A percentile compares a stretch with the other conserved stretches of the same genome.
Conservation (phyloP, 2,113 vertebrate genomes). For the Pangasianodon gigas region DNA sequence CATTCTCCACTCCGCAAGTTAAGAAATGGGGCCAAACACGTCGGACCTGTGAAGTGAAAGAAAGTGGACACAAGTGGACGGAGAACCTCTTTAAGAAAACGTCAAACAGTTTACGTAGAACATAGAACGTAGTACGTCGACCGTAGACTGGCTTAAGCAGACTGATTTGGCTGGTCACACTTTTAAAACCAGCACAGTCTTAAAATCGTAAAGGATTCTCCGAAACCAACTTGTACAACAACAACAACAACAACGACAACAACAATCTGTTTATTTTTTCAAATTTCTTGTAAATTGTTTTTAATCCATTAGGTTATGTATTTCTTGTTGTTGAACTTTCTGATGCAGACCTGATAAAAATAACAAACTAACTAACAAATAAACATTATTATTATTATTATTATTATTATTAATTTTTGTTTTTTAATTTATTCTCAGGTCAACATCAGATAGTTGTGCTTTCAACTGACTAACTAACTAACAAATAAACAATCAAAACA, state of each 20-base stretch:
- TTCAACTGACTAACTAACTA: too few species aligned
- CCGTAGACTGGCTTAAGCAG: background rate
- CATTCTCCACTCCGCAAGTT: conserved; percentile 68
- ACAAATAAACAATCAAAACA: too few species aligned
- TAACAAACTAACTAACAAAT: background rate
- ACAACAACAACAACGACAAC: background rate
- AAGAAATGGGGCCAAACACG: conserved; percentile 67
- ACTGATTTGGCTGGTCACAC: background rate
- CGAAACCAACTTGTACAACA: background rate
- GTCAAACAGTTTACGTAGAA: background rate
- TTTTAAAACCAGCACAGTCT: background rate
- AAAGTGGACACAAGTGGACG: conserved; percentile 49
- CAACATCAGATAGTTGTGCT: too few species aligned
- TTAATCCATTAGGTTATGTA: too few species aligned
- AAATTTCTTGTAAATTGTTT: too few species aligned
- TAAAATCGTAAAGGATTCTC: background rate
- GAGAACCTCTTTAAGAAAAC: background rate
- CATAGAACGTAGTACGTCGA: too few species aligned
- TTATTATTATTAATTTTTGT: too few species aligned
- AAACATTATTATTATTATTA: too few species aligned
- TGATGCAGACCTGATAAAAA: background rate
- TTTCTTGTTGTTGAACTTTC: background rate
- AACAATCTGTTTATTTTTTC: background rate
- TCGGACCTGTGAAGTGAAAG: conserved; percentile 57
- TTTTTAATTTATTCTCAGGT: too few species aligned